Conservation (phyloP, 2,888 invertebrate species). For the Amphipoea oculea region DNA sequence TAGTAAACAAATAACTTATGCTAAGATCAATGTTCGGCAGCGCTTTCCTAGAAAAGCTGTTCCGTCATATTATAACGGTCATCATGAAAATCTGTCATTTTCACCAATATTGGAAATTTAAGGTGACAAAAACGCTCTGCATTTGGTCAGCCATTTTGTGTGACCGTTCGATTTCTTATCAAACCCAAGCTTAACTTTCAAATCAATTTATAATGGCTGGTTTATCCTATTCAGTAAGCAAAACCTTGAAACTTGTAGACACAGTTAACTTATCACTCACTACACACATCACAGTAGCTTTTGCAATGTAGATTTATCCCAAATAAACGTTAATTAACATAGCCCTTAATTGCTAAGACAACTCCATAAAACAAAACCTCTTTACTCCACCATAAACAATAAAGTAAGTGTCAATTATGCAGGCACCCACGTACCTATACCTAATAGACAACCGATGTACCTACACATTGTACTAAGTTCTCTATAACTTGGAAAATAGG, state of each 20-base stretch:
- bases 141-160: neutral
- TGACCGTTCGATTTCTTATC: neutral
- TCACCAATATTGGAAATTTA: neutral
- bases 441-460: constrained; percentile 10
- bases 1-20: neutral
- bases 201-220: neutral
- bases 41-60: neutral
- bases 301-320: constrained; percentile 45
- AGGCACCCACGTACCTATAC: constrained; percentile 49
- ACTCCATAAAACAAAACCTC: constrained; percentile 70
- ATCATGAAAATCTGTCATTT: neutral
- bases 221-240: neutral
- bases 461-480: neutral
- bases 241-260: neutral
- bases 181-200: neutral
- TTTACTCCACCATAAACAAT: constrained; percentile 64
- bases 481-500: neutral
- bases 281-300: neutral
- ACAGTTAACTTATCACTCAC: neutral
- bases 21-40: neutral
- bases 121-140: neutral
- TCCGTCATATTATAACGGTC: neutral
- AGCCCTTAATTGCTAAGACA: constrained; percentile 60
- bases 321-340: constrained; percentile 36
- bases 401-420: constrained; percentile 56